Conservation (phyloP, 1,140 invertebrate species). For the Melanaphis sacchari region DNA sequence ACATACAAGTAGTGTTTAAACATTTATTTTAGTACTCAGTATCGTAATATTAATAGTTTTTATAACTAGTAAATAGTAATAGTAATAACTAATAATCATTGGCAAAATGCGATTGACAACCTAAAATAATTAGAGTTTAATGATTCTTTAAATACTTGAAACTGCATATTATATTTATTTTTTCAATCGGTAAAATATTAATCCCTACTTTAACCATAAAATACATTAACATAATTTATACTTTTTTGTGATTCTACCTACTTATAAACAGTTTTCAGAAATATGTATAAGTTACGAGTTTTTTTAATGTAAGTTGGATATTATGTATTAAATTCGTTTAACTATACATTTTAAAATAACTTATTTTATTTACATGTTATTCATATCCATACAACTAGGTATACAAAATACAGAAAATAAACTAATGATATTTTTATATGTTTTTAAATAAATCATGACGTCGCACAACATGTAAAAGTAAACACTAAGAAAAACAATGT, state of each 20-base stretch:
- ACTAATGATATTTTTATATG: not conserved
- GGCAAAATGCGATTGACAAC: too few species aligned
- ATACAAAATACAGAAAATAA: not conserved
- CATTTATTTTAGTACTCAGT: not conserved
- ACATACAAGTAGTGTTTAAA: not conserved
- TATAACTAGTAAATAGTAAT: not conserved
- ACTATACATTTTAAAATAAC: not conserved
- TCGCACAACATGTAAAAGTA: not conserved
- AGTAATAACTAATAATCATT: not conserved
- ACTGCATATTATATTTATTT: not conserved
- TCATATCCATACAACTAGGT: not conserved
- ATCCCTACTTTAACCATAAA: not conserved
- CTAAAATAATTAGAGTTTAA: too few species aligned
- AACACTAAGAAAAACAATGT: not conserved
- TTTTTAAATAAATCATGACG: not conserved
- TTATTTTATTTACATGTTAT: not conserved
- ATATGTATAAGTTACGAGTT: not conserved
- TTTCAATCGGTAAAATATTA: not conserved
- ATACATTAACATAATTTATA: not conserved
- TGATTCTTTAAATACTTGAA: not conserved
- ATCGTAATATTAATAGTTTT: not conserved
- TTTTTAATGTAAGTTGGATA: not conserved
- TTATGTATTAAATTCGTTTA: not conserved
- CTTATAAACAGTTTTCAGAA: not conserved
- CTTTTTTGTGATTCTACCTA: not conserved